phyloP scores from a whole-genome alignment of 2,888 invertebrate species.

The Stegophylla sp. region DNA sequence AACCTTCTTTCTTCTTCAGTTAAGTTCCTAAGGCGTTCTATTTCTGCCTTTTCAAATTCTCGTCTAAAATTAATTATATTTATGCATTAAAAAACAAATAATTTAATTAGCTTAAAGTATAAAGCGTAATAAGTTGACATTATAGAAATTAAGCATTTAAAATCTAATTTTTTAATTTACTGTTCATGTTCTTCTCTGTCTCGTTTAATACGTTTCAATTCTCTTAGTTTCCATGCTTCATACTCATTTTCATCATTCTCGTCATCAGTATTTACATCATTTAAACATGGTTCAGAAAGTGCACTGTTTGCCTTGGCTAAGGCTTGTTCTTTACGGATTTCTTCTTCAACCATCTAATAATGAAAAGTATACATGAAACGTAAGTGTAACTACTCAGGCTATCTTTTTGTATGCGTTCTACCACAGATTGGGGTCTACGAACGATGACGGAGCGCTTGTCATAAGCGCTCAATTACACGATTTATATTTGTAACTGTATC shows the following conservation, averaged over 20 bases:
- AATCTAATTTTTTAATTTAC: constrained; percentile 66
- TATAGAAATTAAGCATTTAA: neutral
- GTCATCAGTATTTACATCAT: constrained; percentile 90
- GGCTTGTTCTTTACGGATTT: constrained; percentile 81
- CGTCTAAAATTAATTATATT: constrained; percentile 68
- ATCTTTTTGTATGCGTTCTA: too few relatives aligned
- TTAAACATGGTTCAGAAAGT: constrained; percentile 78
- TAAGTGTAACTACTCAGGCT: too few relatives aligned
- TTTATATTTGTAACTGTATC: too few relatives aligned
- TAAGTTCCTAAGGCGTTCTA: constrained; percentile 89
- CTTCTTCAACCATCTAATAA: constrained; percentile 81
- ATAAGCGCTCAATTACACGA: too few relatives aligned
- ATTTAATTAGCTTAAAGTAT: neutral
- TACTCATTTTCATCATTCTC: constrained; percentile 96
- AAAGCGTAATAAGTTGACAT: too few relatives aligned
- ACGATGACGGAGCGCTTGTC: too few relatives aligned
- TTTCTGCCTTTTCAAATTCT: constrained; percentile 85
- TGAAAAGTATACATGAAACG: too few relatives aligned
- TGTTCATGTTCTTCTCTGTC: constrained; percentile 94
- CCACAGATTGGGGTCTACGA: too few relatives aligned
- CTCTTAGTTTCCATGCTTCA: constrained; percentile 96
- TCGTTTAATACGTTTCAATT: constrained; percentile 93
- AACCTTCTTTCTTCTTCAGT: constrained; percentile 94
- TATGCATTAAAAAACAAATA: neutral
- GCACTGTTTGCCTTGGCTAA: constrained; percentile 68